Evolutionary conservation across 2,113 vertebrate species (phyloP).

Genomic region (Spheniscus mendiculus): DNA sequence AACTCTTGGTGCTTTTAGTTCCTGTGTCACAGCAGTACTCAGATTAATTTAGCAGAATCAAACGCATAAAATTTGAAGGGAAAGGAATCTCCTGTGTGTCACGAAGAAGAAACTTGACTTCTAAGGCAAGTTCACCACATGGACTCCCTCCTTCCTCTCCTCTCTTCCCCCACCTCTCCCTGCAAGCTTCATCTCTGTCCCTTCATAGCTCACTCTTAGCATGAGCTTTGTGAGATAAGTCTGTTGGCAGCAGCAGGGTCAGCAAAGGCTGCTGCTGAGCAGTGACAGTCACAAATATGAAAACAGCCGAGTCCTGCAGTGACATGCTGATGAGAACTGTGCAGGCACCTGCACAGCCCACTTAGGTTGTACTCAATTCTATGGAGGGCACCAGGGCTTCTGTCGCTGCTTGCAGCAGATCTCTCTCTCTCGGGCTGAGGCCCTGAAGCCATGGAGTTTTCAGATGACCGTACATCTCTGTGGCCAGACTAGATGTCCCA

Average conservation of each 20-base stretch:
- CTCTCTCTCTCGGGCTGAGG: background rate
- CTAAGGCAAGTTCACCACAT: background rate
- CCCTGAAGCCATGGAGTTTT: background rate
- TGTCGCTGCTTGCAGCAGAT: background rate
- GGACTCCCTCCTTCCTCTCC: background rate
- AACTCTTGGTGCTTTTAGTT: background rate
- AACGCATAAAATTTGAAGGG: background rate
- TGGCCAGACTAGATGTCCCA: background rate
- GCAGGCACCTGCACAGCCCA: background rate
- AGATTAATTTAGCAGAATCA: background rate
- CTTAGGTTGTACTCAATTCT: background rate
- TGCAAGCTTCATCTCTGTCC: background rate
- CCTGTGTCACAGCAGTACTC: background rate
- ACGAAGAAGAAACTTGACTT: background rate
- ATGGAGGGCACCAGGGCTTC: background rate
- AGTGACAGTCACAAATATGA: background rate
- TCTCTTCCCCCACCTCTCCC: background rate
- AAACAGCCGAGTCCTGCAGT: background rate
- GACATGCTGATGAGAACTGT: rapidly evolving
- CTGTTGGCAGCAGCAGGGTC: background rate
- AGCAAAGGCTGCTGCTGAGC: background rate
- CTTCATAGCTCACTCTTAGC: background rate
- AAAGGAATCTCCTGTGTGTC: background rate
- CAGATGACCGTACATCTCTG: rapidly evolving
- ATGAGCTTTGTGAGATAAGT: background rate